A percentile compares a stretch with the other conserved stretches of the same genome.
Conservation (phyloP, 2,113 vertebrate species). For the Brachyistius frenatus region DNA sequence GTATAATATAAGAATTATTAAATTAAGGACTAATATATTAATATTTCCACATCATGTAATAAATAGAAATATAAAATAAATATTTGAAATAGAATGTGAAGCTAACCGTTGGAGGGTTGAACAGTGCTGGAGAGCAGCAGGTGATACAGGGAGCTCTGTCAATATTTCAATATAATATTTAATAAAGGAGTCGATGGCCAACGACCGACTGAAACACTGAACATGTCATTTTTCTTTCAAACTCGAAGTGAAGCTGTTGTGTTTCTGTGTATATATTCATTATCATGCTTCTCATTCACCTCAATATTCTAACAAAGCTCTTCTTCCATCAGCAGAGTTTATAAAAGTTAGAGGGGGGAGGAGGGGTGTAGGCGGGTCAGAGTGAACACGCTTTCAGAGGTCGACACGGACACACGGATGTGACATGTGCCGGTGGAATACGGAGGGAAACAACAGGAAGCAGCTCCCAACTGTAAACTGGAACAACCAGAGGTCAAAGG, state of each 20-base stretch:
- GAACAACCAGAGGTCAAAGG: background rate
- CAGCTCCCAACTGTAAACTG: background rate
- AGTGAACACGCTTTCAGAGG: background rate
- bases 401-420: too few relatives aligned
- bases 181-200: too few relatives aligned
- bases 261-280: slow-evolving; percentile 43
- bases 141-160: background rate
- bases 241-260: background rate
- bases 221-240: slow-evolving; percentile 8
- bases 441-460: too few relatives aligned
- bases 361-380: slow-evolving; percentile 3
- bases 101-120: slow-evolving; percentile 37
- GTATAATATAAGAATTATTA: slow-evolving; percentile 51
- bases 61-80: slow-evolving; percentile 81
- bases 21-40: slow-evolving; percentile 81
- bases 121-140: slow-evolving; percentile 48
- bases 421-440: too few relatives aligned
- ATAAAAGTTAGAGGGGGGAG: slow-evolving; percentile 17
- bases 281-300: slow-evolving; percentile 25
- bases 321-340: slow-evolving; percentile 21
- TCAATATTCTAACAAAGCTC: slow-evolving; percentile 16
- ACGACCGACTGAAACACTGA: slow-evolving; percentile 29
- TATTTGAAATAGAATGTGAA: slow-evolving; percentile 65
- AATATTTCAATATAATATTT: too few relatives aligned
- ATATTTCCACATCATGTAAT: slow-evolving; percentile 73